Conservation (phyloP, 2,797 vertebrate species). For the Myripristis jacobus region DNA sequence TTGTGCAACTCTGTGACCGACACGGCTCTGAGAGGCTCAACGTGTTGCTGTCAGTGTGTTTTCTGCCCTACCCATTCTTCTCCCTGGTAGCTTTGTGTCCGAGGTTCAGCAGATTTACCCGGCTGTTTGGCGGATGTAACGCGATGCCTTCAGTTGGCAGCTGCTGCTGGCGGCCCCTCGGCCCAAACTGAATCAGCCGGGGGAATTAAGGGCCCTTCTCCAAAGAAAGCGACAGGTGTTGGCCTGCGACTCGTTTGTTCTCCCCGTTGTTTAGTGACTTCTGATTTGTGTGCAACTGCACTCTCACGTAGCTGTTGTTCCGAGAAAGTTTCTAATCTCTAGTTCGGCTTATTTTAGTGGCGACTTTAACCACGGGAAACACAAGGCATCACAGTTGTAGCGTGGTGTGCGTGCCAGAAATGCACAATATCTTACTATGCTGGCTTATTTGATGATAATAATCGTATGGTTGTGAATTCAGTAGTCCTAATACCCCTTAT, state of each 20-base stretch:
- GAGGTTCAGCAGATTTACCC: conserved; percentile 62
- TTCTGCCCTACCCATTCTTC: conserved; percentile 41
- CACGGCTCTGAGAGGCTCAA: no score
- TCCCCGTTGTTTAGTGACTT: conserved; percentile 73
- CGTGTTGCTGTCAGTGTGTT: background rate
- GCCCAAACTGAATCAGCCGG: conserved; percentile 82
- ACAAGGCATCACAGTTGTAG: background rate
- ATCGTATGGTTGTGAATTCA: background rate
- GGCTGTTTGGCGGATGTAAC: conserved; percentile 86
- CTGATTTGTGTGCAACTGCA: conserved; percentile 67
- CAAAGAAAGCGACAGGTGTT: conserved; percentile 93
- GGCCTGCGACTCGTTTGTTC: conserved; percentile 84
- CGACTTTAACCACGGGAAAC: background rate
- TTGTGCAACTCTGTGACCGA: no score
- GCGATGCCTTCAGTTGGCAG: conserved; percentile 90
- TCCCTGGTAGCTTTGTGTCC: conserved; percentile 33
- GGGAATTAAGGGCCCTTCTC: conserved; percentile 85
- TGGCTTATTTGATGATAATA: background rate
- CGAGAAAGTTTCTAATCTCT: conserved; percentile 2
- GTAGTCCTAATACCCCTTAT: background rate
- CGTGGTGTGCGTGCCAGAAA: background rate
- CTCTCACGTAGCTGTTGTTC: conserved; percentile 54
- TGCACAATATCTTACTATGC: background rate
- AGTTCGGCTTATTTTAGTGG: conserved; percentile 1
- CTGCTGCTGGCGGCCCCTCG: conserved; percentile 84